phyloP scores from a whole-genome alignment of 2,888 invertebrate genomes.

The Limnephilus marmoratus region DNA sequence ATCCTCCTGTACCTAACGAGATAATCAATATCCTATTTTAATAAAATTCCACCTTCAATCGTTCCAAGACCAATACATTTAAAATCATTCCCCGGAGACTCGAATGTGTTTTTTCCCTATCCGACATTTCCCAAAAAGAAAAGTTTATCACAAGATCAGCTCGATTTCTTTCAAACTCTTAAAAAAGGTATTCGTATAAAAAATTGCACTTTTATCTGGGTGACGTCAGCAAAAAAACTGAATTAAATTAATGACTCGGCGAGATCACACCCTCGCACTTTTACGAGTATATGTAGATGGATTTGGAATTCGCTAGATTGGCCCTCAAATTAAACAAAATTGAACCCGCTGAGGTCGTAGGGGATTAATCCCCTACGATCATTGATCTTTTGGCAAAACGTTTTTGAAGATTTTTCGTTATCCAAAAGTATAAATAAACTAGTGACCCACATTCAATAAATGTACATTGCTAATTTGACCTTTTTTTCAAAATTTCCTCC shows the following conservation, averaged over 20 bases:
- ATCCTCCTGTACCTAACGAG: not conserved
- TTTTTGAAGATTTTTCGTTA: no score
- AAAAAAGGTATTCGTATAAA: conserved; percentile 6
- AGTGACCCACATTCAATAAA: no score
- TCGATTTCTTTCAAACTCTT: not conserved
- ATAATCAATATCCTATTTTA: not conserved
- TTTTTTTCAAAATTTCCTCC: no score
- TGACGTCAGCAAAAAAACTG: conserved; percentile 60
- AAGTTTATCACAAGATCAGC: not conserved
- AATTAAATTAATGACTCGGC: conserved; percentile 63
- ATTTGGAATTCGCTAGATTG: not conserved
- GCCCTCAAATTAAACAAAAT: not conserved
- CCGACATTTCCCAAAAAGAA: not conserved
- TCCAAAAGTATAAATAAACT: no score
- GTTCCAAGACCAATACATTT: not conserved
- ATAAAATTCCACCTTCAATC: not conserved
- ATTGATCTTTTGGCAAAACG: no score
- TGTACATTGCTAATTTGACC: no score
- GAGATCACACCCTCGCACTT: conserved; percentile 33
- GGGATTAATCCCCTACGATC: no score
- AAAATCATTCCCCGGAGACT: not conserved
- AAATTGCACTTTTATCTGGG: conserved; percentile 33
- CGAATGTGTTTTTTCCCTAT: not conserved
- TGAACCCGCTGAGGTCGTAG: no score
- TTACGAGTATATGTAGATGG: not conserved